Evolutionary conservation across 2,113 vertebrate species (phyloP).

Genomic region (Alces alces): DNA sequence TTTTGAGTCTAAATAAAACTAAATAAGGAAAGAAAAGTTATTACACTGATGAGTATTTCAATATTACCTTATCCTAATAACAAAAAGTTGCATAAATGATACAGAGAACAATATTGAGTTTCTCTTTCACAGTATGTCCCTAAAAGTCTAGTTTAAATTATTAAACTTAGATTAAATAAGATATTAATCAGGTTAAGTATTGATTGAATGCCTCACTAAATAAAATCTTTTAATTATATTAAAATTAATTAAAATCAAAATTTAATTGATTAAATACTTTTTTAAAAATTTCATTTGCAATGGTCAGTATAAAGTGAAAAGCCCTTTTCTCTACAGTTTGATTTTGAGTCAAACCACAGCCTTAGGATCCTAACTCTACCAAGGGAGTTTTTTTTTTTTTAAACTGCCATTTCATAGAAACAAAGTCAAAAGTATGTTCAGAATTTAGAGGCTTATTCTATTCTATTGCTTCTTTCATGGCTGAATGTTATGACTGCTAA

Average conservation of each 20-base stretch:
- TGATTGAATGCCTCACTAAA: neutral
- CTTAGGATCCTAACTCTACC: neutral
- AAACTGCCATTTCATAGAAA: neutral
- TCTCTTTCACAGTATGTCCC: neutral
- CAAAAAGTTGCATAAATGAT: neutral
- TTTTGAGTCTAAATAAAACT: neutral
- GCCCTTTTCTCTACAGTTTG: neutral
- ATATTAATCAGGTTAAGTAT: slow-evolving; percentile 7
- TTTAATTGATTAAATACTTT: neutral
- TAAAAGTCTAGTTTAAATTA: neutral
- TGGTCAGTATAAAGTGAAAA: neutral
- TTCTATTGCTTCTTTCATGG: neutral
- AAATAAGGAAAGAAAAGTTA: neutral
- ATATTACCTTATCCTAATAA: neutral
- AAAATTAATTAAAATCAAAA: slow-evolving; percentile 5
- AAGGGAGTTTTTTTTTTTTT: neutral
- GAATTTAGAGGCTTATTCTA: neutral
- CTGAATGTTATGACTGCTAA: neutral
- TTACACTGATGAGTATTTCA: neutral
- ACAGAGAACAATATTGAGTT: neutral
- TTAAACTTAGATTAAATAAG: slow-evolving; percentile 27
- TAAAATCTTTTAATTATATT: slow-evolving; percentile 27
- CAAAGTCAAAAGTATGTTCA: neutral
- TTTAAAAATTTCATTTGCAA: neutral
- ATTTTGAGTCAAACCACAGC: neutral